Evolutionary conservation across 2,888 invertebrate species (phyloP).

Genomic region (Acronicta aceris): DNA sequence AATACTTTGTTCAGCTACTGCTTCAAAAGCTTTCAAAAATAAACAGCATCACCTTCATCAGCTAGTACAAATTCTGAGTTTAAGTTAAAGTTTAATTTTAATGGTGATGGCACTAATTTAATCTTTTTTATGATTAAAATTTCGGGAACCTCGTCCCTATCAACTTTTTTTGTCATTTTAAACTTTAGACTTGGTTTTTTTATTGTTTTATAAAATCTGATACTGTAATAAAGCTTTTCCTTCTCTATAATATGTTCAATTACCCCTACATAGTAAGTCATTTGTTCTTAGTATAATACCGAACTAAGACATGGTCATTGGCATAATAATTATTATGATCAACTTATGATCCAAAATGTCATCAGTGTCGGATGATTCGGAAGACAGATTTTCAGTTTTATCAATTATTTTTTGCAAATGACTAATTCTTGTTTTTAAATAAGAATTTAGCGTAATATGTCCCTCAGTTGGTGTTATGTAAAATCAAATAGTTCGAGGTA

Average conservation of each 20-base stretch:
- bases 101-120: not conserved
- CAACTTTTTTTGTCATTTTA: conserved; percentile 17
- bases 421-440: conserved; percentile 2
- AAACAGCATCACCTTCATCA: conserved; percentile 3
- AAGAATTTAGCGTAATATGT: too few relatives aligned
- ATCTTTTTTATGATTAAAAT: conserved; percentile 14
- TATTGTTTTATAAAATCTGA: conserved; percentile 22
- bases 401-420: not conserved
- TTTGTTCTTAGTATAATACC: too few relatives aligned
- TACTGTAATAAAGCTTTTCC: conserved; percentile 8
- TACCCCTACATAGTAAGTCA: too few relatives aligned
- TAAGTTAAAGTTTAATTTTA: too few relatives aligned
- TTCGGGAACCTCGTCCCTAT: conserved; percentile 17
- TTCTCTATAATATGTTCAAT: too few relatives aligned
- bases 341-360: too few relatives aligned
- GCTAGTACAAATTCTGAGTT: not conserved
- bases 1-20: too few relatives aligned
- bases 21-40: not conserved
- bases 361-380: not conserved
- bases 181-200: conserved; percentile 19
- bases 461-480: too few relatives aligned
- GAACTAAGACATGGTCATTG: conserved; percentile 3
- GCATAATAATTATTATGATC: too few relatives aligned
- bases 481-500: too few relatives aligned
- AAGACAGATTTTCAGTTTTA: conserved; percentile 1